phyloP scores from a whole-genome alignment of 2,888 invertebrate species.

The Cordilura impudica region DNA sequence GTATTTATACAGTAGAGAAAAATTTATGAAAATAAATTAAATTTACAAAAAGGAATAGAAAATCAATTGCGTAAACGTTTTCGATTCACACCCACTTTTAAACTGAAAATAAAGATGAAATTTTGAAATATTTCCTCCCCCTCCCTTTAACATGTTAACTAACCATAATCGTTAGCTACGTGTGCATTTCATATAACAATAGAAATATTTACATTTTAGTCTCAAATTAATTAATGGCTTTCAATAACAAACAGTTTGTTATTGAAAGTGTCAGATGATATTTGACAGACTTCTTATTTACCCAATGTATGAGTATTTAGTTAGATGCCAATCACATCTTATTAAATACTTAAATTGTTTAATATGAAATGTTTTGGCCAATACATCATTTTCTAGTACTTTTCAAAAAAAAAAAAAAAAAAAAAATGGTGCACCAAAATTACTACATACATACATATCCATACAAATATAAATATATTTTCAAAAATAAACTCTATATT shows the following conservation, averaged over 20 bases:
- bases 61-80: not conserved
- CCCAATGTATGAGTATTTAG: not conserved
- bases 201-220: slow-evolving; percentile 25
- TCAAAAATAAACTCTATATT: too few relatives aligned
- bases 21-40: not conserved
- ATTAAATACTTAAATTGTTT: not conserved
- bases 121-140: not conserved
- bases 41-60: not conserved
- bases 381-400: too few relatives aligned
- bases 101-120: not conserved
- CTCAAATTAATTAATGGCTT: slow-evolving; percentile 8
- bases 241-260: not conserved
- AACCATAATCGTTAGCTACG: not conserved
- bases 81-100: not conserved
- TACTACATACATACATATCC: too few relatives aligned
- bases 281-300: not conserved
- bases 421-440: too few relatives aligned
- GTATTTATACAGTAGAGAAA: not conserved
- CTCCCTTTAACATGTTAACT: not conserved
- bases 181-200: slow-evolving; percentile 20
- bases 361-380: too few relatives aligned
- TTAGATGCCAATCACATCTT: not conserved
- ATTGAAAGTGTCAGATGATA: not conserved
- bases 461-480: too few relatives aligned
- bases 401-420: too few relatives aligned